Conservation (phyloP, 2,797 vertebrate species). For the Cirrhinus mrigala region DNA sequence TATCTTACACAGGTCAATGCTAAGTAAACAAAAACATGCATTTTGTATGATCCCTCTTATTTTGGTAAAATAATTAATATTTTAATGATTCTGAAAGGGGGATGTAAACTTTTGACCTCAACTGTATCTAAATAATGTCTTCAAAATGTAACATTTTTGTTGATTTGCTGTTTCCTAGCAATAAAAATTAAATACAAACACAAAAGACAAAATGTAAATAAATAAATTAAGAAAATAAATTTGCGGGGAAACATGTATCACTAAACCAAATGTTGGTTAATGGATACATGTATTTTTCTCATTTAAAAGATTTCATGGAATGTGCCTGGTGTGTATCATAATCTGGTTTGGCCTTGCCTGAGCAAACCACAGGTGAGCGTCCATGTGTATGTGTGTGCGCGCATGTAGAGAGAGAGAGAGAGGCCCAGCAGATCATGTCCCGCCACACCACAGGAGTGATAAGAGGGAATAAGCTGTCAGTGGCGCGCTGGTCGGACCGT, state of each 20-base stretch:
- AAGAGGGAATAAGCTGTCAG: constrained; percentile 77
- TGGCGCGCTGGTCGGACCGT: constrained; percentile 74
- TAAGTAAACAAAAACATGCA: no score
- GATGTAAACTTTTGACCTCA: no score
- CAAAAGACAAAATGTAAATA: background rate
- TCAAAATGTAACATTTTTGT: background rate
- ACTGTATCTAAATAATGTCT: background rate
- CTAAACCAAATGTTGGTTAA: background rate
- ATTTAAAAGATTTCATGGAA: background rate
- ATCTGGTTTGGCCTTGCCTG: constrained; percentile 2
- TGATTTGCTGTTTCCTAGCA: background rate
- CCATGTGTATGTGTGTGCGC: constrained; percentile 44
- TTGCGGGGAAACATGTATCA: no score
- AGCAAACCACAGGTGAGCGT: constrained; percentile 22
- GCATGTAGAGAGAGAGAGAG: constrained; percentile 21
- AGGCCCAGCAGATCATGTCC: constrained; percentile 69
- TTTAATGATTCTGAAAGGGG: no score
- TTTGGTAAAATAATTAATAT: no score
- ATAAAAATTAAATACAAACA: background rate
- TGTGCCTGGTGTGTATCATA: background rate
- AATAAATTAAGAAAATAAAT: no score
- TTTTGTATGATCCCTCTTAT: no score
- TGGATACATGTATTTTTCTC: background rate
- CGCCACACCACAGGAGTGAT: constrained; percentile 68
- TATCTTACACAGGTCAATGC: no score